A percentile compares a stretch with the other conserved stretches of the same genome.
Evolutionary conservation across 2,113 vertebrate species (phyloP).

Genomic region (Ia io): DNA sequence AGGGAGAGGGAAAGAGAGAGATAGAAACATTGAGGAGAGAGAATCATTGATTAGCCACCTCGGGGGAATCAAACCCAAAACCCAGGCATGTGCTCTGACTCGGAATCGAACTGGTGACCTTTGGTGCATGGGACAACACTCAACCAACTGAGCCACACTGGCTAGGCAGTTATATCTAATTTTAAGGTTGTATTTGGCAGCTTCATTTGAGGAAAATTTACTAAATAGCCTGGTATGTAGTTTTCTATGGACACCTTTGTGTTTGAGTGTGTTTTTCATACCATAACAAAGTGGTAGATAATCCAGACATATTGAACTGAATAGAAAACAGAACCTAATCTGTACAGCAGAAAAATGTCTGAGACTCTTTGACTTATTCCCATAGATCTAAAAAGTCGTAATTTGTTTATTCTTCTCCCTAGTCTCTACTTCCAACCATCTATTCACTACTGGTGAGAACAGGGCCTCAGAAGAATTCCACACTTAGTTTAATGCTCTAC

Average conservation of each 20-base stretch:
- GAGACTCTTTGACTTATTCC: background rate
- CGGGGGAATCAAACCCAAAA: too few species aligned
- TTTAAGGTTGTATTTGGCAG: conserved; percentile 33
- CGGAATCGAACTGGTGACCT: too few species aligned
- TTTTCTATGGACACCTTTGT: background rate
- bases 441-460: background rate
- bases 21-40: too few species aligned
- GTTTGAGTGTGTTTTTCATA: background rate
- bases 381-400: background rate
- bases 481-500: background rate
- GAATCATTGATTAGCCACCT: too few species aligned
- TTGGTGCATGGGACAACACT: too few species aligned
- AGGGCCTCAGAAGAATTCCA: background rate
- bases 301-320: background rate
- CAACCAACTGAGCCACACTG: too few species aligned
- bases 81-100: too few species aligned
- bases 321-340: background rate
- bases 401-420: background rate
- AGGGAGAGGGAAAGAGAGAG: too few species aligned
- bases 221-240: background rate
- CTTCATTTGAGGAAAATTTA: conserved; percentile 19
- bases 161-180: conserved; percentile 44
- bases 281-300: background rate
- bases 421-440: background rate
- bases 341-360: background rate